These are phyloP conservation scores for Cisticola juncidis DNA, from an alignment of 2,113 vertebrate species.

Conservation along the genomic window DNA sequence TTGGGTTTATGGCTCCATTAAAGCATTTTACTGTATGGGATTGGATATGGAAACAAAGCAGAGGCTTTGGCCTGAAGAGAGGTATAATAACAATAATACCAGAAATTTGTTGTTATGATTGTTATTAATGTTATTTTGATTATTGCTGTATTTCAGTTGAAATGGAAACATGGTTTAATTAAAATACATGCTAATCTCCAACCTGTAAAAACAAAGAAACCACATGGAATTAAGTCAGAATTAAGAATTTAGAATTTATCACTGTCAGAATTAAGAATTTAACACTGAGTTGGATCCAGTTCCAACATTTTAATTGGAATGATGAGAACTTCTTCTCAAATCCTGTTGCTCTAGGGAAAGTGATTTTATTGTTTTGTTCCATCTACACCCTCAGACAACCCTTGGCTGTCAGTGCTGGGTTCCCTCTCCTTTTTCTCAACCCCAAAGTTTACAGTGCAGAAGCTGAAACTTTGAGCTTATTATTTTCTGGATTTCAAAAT, in stretches of 20 bases:
- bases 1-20: background rate
- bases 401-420: background rate
- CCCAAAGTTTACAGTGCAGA: background rate
- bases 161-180: background rate
- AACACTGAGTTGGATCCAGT: background rate
- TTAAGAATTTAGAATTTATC: background rate
- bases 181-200: background rate
- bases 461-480: background rate
- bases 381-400: background rate
- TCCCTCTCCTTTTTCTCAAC: background rate
- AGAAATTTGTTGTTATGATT: background rate
- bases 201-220: background rate
- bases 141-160: background rate
- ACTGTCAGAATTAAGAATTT: background rate
- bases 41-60: background rate
- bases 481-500: background rate
- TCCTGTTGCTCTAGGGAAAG: background rate
- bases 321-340: background rate
- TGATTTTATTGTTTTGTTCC: background rate
- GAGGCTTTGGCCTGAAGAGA: background rate
- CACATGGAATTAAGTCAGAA: too few relatives aligned
- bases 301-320: background rate
- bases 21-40: background rate
- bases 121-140: background rate
- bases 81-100: background rate